Conservation (phyloP, 1,140 invertebrate species). For the Danaus plexippus region DNA sequence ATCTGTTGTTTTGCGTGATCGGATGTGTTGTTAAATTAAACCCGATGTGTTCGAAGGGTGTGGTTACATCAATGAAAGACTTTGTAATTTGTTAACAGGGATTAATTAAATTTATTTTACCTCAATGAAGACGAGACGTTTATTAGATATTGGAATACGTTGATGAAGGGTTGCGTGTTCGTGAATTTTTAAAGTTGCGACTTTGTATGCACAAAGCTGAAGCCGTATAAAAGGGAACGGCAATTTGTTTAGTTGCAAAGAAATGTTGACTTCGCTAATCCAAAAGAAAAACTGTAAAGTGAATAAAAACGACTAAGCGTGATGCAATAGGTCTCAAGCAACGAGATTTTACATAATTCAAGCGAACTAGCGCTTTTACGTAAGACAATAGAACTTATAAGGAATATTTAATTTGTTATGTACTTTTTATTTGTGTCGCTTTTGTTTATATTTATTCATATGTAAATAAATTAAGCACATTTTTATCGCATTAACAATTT, state of each 20-base stretch:
- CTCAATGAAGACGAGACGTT: not conserved
- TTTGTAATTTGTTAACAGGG: too few relatives aligned
- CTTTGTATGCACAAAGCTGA: not conserved
- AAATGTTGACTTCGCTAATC: conserved; percentile 2
- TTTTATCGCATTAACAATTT: too few relatives aligned
- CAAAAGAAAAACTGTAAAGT: conserved; percentile 4
- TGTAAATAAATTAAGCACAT: too few relatives aligned
- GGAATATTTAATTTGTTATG: too few relatives aligned
- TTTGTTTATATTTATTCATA: too few relatives aligned
- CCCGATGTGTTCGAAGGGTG: not conserved
- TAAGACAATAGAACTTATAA: too few relatives aligned
- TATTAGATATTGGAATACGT: not conserved
- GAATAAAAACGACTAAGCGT: conserved; percentile 8
- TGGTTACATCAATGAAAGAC: too few relatives aligned
- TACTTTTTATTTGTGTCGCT: too few relatives aligned
- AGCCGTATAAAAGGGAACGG: conserved; percentile 6
- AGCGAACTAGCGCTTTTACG: conserved; percentile 7
- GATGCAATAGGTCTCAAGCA: conserved; percentile 7
- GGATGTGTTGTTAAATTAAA: conserved; percentile 6
- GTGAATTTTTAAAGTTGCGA: too few relatives aligned
- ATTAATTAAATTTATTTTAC: too few relatives aligned
- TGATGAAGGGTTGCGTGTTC: not conserved
- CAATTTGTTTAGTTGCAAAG: conserved; percentile 12
- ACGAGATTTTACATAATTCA: conserved; percentile 10
- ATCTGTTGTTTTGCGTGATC: conserved; percentile 13